Evolutionary conservation across 1,140 invertebrate genomes (phyloP).

Genomic region (Conus ventricosus): DNA sequence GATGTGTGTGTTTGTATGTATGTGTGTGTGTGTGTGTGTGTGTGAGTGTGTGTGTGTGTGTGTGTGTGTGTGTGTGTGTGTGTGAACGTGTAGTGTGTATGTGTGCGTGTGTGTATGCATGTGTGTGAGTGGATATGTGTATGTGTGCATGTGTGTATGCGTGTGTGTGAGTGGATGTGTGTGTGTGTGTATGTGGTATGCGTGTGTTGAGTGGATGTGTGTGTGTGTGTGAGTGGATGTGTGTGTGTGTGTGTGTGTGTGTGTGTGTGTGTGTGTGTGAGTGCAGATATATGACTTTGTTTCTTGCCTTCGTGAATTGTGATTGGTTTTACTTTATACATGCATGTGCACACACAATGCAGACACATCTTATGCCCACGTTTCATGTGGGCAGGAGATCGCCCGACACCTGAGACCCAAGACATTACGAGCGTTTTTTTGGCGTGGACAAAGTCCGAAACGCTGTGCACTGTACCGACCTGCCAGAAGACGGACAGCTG

Average conservation of each 20-base stretch:
- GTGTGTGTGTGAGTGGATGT: neutral
- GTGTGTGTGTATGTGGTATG: neutral
- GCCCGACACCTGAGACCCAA: slow-evolving; percentile 87
- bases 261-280: slow-evolving; percentile 14
- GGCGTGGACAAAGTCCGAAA: slow-evolving; percentile 89
- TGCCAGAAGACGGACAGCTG: slow-evolving; percentile 88
- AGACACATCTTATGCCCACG: neutral
- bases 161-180: neutral
- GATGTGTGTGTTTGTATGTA: neutral
- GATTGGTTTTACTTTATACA: neutral
- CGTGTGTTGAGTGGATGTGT: neutral
- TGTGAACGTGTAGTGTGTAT: neutral
- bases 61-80: neutral
- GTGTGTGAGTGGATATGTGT: neutral
- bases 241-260: neutral
- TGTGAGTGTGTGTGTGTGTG: neutral
- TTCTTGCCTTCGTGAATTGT: neutral
- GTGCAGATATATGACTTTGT: neutral
- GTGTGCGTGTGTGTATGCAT: neutral
- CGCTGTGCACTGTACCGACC: slow-evolving; percentile 94
- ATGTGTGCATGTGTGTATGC: neutral
- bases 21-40: neutral
- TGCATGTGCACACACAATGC: neutral
- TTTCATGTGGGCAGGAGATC: slow-evolving; percentile 81
- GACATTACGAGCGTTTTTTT: slow-evolving; percentile 87